Evolutionary conservation across 2,113 vertebrate species (phyloP).

Genomic region (Tychaedon coryphoeus): DNA sequence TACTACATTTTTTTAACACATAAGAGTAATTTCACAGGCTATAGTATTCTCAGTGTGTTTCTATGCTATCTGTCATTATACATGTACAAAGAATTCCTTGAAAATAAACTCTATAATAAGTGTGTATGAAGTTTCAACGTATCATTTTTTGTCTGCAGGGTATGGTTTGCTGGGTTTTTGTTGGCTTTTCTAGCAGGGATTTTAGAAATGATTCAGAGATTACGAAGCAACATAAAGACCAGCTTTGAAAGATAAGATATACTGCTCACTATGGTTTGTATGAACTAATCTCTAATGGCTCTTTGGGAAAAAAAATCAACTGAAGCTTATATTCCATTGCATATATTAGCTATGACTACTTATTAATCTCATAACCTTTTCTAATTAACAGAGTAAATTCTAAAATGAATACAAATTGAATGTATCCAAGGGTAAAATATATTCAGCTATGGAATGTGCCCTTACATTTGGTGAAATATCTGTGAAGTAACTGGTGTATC

Average conservation of each 20-base stretch:
- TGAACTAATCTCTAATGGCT: constrained; percentile 13
- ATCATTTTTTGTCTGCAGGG: not conserved
- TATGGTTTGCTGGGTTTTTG: not conserved
- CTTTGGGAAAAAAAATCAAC: not conserved
- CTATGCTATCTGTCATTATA: not conserved
- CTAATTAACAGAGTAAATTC: constrained; percentile 68
- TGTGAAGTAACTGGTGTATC: not conserved
- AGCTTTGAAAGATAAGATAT: not conserved
- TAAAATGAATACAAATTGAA: constrained; percentile 64
- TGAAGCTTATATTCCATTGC: not conserved
- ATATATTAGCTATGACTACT: constrained; percentile 38
- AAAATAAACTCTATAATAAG: not conserved
- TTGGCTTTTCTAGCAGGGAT: not conserved
- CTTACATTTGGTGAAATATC: not conserved
- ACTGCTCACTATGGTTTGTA: not conserved
- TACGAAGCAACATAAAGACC: constrained; percentile 13
- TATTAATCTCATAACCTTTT: constrained; percentile 69
- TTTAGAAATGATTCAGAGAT: constrained; percentile 37
- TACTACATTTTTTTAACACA: not conserved
- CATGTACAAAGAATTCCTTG: not conserved
- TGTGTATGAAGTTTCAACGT: not conserved
- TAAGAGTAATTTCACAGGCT: not conserved
- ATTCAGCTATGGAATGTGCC: not conserved
- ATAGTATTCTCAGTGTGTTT: not conserved
- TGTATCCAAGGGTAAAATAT: constrained; percentile 43